phyloP scores from a whole-genome alignment of 2,797 vertebrate genomes.

The Coreius guichenoti region DNA sequence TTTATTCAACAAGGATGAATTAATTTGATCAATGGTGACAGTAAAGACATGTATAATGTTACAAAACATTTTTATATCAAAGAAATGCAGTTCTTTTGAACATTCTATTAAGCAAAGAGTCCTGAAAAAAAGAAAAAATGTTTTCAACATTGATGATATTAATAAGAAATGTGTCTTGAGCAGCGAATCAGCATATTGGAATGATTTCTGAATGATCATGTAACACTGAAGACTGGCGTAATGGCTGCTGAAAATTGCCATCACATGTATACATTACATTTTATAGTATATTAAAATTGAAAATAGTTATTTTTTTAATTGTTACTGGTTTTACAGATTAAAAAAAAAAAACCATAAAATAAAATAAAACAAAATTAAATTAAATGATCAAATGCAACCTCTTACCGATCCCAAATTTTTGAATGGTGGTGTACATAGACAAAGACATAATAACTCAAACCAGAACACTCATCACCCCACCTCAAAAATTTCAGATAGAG shows the following conservation, averaged over 20 bases:
- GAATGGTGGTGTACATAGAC: not conserved
- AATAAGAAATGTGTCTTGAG: not conserved
- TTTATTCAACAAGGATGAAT: no score
- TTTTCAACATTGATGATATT: not conserved
- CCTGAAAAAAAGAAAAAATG: not conserved
- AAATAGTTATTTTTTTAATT: not conserved
- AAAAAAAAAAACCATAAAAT: no score
- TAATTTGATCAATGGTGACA: not conserved
- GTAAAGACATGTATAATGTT: not conserved
- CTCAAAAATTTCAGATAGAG: conserved; percentile 10
- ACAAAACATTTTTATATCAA: not conserved
- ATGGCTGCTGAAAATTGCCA: not conserved
- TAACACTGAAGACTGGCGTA: not conserved
- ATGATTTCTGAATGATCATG: not conserved
- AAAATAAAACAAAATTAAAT: no score
- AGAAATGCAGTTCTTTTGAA: not conserved
- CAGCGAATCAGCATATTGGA: not conserved
- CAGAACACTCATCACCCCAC: not conserved
- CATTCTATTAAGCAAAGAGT: not conserved
- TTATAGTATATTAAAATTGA: not conserved
- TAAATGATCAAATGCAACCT: not conserved
- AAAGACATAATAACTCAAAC: not conserved
- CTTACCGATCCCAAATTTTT: not conserved
- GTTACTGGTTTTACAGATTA: not conserved
- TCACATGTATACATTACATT: not conserved